phyloP scores from a whole-genome alignment of 1,140 invertebrate species.

The Thaumatotibia leucotreta region DNA sequence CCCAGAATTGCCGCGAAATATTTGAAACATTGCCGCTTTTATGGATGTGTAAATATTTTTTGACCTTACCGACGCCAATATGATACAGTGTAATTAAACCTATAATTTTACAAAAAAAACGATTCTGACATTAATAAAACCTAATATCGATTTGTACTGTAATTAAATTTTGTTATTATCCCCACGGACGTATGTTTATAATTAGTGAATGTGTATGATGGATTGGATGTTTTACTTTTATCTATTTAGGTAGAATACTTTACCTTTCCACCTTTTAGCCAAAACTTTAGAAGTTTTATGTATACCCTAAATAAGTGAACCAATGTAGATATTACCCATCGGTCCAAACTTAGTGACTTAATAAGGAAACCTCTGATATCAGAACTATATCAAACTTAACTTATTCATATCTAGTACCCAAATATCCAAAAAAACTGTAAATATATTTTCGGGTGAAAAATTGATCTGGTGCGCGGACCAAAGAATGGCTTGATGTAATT shows the following conservation, averaged over 20 bases:
- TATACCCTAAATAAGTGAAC: slow-evolving; percentile 23
- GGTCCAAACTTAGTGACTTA: slow-evolving; percentile 65
- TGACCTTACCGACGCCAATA: slow-evolving; percentile 18
- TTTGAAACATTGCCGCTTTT: slow-evolving; percentile 40
- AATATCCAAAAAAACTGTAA: slow-evolving; percentile 24
- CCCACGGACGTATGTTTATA: slow-evolving; percentile 18
- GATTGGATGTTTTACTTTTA: slow-evolving; percentile 41
- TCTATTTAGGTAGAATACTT: slow-evolving; percentile 7
- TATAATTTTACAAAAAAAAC: neutral
- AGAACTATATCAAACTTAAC: slow-evolving; percentile 27
- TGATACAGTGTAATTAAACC: slow-evolving; percentile 10
- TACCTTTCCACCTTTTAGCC: neutral
- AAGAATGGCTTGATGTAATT: slow-evolving; percentile 32
- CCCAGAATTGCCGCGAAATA: slow-evolving; percentile 34
- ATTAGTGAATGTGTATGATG: slow-evolving; percentile 44
- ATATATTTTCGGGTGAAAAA: slow-evolving; percentile 24
- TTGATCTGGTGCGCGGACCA: slow-evolving; percentile 46
- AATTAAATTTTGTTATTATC: slow-evolving; percentile 20
- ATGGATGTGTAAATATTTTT: slow-evolving; percentile 28
- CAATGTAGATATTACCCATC: slow-evolving; percentile 33
- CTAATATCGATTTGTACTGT: neutral
- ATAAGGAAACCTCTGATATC: slow-evolving; percentile 44
- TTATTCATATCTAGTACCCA: slow-evolving; percentile 42
- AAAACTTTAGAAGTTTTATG: slow-evolving; percentile 14
- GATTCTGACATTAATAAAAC: neutral